phyloP scores from a whole-genome alignment of 2,113 vertebrate genomes.

The Antechinus flavipes region DNA sequence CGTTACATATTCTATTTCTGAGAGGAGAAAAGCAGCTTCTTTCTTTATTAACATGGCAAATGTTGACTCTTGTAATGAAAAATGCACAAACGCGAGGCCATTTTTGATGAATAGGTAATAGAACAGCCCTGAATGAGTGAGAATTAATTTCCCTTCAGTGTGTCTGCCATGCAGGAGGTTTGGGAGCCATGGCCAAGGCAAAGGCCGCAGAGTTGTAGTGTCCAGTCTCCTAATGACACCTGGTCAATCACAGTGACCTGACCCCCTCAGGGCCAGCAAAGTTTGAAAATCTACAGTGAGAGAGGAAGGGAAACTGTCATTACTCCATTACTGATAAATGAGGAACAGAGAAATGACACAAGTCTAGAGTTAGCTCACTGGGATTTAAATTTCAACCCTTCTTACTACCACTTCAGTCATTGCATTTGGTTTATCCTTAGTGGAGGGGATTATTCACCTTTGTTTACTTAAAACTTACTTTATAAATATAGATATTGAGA shows the following conservation, averaged over 20 bases:
- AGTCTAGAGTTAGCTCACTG: background rate
- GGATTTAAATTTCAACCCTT: background rate
- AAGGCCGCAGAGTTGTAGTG: background rate
- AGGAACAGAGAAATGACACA: background rate
- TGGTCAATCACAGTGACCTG: background rate
- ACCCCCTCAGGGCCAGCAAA: background rate
- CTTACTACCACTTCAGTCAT: background rate
- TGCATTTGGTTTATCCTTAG: background rate
- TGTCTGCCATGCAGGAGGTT: background rate
- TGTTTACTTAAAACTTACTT: background rate
- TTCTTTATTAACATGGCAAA: slow-evolving; percentile 89
- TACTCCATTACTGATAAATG: background rate
- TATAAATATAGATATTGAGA: background rate
- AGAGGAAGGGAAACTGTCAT: background rate
- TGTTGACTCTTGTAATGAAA: slow-evolving; percentile 90
- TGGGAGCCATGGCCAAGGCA: background rate
- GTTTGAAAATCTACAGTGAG: background rate
- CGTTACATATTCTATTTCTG: slow-evolving; percentile 88
- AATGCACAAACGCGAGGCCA: slow-evolving; percentile 86
- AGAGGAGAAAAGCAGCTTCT: slow-evolving; percentile 83
- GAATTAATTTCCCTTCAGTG: slow-evolving; percentile 76
- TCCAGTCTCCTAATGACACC: background rate
- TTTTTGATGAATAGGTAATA: slow-evolving; percentile 90
- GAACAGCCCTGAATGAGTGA: slow-evolving; percentile 75
- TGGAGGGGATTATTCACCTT: background rate